Evolutionary conservation across 2,888 invertebrate species (phyloP).

Genomic region (Frankliniella fusca): DNA sequence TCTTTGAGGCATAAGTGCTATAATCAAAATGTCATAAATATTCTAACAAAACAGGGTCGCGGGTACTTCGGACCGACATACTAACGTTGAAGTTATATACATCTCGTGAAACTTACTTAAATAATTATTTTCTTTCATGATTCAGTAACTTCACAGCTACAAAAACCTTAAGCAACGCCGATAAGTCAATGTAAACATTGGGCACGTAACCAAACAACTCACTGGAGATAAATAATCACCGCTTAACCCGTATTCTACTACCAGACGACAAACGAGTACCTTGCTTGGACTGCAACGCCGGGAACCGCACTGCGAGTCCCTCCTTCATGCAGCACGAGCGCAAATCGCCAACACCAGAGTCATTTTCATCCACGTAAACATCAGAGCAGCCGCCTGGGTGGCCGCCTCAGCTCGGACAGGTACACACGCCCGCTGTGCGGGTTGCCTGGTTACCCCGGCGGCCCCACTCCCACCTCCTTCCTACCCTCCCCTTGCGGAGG

Average conservation of each 20-base stretch:
- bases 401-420: neutral
- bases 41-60: no score
- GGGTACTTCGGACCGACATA: no score
- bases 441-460: neutral
- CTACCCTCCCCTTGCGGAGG: neutral
- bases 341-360: neutral
- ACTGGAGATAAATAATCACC: no score
- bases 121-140: no score
- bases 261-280: no score
- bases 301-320: neutral
- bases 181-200: neutral
- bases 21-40: no score
- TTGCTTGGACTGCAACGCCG: neutral
- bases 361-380: slow-evolving; percentile 12
- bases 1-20: no score
- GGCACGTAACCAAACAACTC: slow-evolving; percentile 15
- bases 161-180: neutral
- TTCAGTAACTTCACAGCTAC: neutral
- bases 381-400: neutral
- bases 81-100: no score
- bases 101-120: no score
- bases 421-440: neutral
- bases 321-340: neutral
- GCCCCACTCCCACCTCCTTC: neutral
- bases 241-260: no score